Percentiles rank a stretch among this genome's conserved stretches.
phyloP scores from a whole-genome alignment of 2,797 vertebrate genomes.

The Alauda arvensis region DNA sequence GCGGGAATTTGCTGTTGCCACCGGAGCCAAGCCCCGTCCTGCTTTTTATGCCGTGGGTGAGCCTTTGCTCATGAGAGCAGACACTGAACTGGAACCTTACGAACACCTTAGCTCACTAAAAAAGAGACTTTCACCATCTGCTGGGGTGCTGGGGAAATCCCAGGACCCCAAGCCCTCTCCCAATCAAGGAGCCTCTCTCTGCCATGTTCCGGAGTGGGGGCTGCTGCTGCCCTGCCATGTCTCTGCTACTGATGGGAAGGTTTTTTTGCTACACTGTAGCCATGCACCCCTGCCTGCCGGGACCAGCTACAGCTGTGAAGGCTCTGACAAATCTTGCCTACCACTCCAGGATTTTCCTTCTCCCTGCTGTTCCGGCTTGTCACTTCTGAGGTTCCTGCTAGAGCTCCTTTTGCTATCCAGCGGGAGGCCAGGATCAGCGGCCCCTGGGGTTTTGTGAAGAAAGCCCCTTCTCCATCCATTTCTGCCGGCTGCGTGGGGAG shows the following conservation, averaged over 20 bases:
- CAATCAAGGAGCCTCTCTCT: background rate
- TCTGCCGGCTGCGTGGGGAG: rapidly evolving
- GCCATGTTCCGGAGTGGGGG: rapidly evolving
- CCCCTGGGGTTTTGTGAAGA: background rate
- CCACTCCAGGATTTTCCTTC: rapidly evolving
- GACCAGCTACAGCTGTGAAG: background rate
- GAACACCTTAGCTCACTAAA: background rate
- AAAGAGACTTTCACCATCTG: background rate
- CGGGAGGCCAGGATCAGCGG: too few relatives aligned
- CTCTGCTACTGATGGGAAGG: background rate
- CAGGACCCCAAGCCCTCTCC: rapidly evolving
- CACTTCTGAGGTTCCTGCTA: background rate
- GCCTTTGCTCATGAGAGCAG: background rate
- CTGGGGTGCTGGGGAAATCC: background rate
- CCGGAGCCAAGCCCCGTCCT: background rate
- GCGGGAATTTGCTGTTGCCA: rapidly evolving
- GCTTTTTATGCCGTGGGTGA: background rate
- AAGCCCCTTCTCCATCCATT: background rate
- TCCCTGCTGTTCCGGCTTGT: too few relatives aligned
- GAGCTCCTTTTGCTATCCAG: background rate
- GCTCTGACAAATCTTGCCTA: background rate
- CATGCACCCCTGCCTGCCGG: rapidly evolving
- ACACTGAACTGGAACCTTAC: background rate
- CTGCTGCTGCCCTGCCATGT: rapidly evolving
- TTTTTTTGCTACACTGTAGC: background rate